A percentile compares a stretch with the other conserved stretches of the same genome.
phyloP scores from a whole-genome alignment of 2,797 vertebrate species.

The Yasuhikotakia modesta region DNA sequence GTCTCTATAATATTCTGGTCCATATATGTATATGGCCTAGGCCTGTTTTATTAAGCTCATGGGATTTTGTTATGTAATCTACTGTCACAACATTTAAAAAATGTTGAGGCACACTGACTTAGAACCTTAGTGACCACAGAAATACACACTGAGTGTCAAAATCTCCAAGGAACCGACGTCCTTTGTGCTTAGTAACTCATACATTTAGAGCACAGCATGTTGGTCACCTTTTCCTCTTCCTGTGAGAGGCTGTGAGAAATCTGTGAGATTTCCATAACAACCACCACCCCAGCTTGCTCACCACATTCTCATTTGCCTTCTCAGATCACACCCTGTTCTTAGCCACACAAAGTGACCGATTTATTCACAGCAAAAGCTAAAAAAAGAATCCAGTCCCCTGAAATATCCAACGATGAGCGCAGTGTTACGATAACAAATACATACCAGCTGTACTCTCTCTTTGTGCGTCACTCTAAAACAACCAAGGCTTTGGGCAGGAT shows the following conservation, averaged over 20 bases:
- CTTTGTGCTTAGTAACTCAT: conserved; percentile 20
- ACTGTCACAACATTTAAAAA: not conserved
- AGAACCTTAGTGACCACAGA: not conserved
- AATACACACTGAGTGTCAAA: not conserved
- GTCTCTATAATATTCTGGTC: too few relatives aligned
- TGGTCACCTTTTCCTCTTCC: conserved; percentile 23
- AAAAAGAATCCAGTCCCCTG: conserved; percentile 23
- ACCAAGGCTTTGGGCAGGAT: conserved; percentile 4
- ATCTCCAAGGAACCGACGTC: not conserved
- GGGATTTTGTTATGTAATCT: too few relatives aligned
- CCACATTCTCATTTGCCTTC: conserved; percentile 25
- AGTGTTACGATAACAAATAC: conserved; percentile 34
- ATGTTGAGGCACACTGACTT: not conserved
- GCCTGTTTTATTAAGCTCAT: too few relatives aligned
- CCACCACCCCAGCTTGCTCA: conserved; percentile 27
- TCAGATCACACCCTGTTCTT: conserved; percentile 28
- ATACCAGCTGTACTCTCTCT: conserved; percentile 27
- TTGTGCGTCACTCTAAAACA: conserved; percentile 33
- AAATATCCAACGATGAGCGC: conserved; percentile 24
- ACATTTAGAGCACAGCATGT: conserved; percentile 2
- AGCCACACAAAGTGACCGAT: conserved; percentile 22
- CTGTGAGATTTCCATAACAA: conserved; percentile 45
- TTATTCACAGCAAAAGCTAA: conserved; percentile 27
- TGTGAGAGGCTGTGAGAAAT: conserved; percentile 37
- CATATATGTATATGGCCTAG: too few relatives aligned